Evolutionary conservation across 2,888 invertebrate species (phyloP), one percentile per base, ranked within the genome.

Genomic region (Uropetala carovei): DNA sequence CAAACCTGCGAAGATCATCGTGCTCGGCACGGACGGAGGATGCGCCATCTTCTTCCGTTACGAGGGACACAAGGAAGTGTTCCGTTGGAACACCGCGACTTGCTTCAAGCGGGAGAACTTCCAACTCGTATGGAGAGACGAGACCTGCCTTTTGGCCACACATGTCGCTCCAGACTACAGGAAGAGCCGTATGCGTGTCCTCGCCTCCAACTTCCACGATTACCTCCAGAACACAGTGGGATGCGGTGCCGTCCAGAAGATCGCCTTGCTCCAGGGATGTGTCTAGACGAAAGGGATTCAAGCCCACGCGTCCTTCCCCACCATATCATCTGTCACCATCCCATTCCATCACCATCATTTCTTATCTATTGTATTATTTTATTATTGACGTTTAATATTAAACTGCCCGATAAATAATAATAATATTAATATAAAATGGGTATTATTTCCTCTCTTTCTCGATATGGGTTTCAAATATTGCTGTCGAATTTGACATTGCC

Each of bases 171-270:
- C 96, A 0, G 97, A 96, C 16, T 96, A 95, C 94, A 96, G 96
- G 94, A 95, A 95, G 59, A 64, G 64, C 4, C 95, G 96, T 85
- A 96, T 97, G 96, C 96, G 97, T 96, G 96, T 96, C 16, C 94
- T 97, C 93, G 97, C 97, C 94, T 96, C 96, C 93, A 97, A 97
- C 94, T 96, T 97, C 95, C 96, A 96, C 92, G 97, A 97, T 94
- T 97, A 96, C 94, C 96, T 97, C 93, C 94, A 95, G 8, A 96
- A 96, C 93, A 96, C 95, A 56, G 96, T 96, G 68, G 96, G 97
- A 84, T 96, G 96, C 94, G 95, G 89, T 9, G 89, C 89, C 56
- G 64, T 89, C 18, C 89, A 89, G 59, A 43, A 14, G 64, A 89
- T 89, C 64, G 14, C 64, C 3, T 30, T n/a, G 11, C 64, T 7